These are phyloP conservation scores for Eupithecia dodoneata DNA, from an alignment of 2,888 invertebrate species.

Conservation along the genomic window DNA sequence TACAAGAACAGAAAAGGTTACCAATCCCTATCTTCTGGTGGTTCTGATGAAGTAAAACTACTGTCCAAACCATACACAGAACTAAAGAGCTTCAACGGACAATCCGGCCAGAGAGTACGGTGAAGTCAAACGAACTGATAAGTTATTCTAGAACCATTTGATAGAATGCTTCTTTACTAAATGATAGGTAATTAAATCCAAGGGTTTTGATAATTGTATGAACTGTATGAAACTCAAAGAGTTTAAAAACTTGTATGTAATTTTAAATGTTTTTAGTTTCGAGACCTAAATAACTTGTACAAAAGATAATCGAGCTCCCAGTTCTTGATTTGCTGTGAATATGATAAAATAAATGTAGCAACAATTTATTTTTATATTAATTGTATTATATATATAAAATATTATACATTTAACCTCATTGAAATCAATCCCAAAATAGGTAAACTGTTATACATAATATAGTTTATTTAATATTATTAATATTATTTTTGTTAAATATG, in stretches of 20 bases:
- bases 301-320: slow-evolving; percentile 33
- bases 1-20: slow-evolving; percentile 74
- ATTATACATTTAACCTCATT: slow-evolving; percentile 38
- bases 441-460: slow-evolving; percentile 14
- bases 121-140: slow-evolving; percentile 50
- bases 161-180: neutral
- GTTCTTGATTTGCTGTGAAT: slow-evolving; percentile 43
- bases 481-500: neutral
- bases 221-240: slow-evolving; percentile 1
- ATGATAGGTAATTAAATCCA: neutral
- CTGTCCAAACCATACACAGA: slow-evolving; percentile 74
- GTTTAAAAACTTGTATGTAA: slow-evolving; percentile 5
- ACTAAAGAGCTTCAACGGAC: slow-evolving; percentile 71
- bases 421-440: slow-evolving; percentile 25
- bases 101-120: slow-evolving; percentile 62
- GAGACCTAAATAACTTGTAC: neutral
- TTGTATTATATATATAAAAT: neutral
- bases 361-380: slow-evolving; percentile 1
- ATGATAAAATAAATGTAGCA: slow-evolving; percentile 24
- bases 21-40: slow-evolving; percentile 47
- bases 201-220: neutral
- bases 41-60: slow-evolving; percentile 68
- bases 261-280: slow-evolving; percentile 4
- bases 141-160: neutral
- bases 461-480: slow-evolving; percentile 1